A percentile compares a stretch with the other conserved stretches of the same genome.
phyloP scores from a whole-genome alignment of 2,888 invertebrate genomes.

The Iselma pallidipennis region DNA sequence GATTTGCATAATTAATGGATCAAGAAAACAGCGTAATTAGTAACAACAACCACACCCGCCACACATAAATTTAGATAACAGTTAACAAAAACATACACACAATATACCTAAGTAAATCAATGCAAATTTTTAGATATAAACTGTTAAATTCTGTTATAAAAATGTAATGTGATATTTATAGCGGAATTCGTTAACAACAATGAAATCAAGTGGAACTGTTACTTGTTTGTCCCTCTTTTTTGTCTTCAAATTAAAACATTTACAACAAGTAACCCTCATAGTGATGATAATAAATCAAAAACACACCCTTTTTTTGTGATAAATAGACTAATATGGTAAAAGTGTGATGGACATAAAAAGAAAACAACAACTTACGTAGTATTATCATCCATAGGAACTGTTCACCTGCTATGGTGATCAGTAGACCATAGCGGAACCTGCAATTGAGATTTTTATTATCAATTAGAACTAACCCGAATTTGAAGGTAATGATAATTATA shows the following conservation, averaged over 20 bases:
- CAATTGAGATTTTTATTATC: neutral
- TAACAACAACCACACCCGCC: too few relatives aligned
- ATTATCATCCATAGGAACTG: slow-evolving; percentile 26
- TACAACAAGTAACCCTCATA: neutral
- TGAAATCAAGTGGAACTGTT: neutral
- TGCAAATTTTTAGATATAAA: too few relatives aligned
- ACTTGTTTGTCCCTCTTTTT: neutral
- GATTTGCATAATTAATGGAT: too few relatives aligned
- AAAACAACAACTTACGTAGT: slow-evolving; percentile 21
- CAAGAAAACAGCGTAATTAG: too few relatives aligned
- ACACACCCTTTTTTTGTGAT: too few relatives aligned
- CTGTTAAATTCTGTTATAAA: neutral
- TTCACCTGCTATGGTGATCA: slow-evolving; percentile 25
- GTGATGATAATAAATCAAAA: neutral
- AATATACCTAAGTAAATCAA: too few relatives aligned
- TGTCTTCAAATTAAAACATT: too few relatives aligned
- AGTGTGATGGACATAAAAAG: neutral
- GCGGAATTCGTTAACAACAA: neutral
- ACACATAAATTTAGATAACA: too few relatives aligned
- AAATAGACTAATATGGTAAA: too few relatives aligned
- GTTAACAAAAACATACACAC: too few relatives aligned
- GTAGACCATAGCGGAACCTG: slow-evolving; percentile 29
- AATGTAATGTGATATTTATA: neutral
- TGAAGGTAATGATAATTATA: too few relatives aligned
- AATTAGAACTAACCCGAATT: neutral